Percentiles rank a stretch among this genome's conserved stretches.
Conservation (phyloP, 2,888 invertebrate species). For the Ellobium chinense region DNA sequence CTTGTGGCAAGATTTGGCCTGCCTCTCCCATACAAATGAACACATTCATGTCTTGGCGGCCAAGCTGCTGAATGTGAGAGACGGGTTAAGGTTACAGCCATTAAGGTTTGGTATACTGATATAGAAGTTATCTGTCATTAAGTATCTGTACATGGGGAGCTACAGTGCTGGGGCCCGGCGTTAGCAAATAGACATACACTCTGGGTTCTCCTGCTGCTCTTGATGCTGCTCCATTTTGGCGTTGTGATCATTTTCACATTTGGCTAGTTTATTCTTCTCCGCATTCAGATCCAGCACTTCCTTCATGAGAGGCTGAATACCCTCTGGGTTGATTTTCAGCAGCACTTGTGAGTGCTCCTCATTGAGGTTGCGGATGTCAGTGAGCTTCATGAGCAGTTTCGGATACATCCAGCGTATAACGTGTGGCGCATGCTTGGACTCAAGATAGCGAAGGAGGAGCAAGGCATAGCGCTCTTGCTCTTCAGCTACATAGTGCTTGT, state of each 20-base stretch:
- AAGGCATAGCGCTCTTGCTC: constrained; percentile 78
- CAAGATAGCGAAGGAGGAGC: constrained; percentile 75
- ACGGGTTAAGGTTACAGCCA: neutral
- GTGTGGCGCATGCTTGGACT: constrained; percentile 71
- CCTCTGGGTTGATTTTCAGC: constrained; percentile 94
- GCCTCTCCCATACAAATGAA: neutral
- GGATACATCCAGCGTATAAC: constrained; percentile 75
- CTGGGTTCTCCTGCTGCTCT: constrained; percentile 36
- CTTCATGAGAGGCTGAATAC: constrained; percentile 94
- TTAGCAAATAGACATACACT: constrained; percentile 46
- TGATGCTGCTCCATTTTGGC: constrained; percentile 18
- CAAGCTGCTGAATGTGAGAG: neutral
- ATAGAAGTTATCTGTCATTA: neutral
- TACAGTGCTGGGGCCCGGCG: neutral
- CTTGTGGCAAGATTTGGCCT: constrained; percentile 33
- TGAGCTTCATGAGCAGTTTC: constrained; percentile 90
- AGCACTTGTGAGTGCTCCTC: constrained; percentile 95
- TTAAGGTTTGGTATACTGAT: neutral
- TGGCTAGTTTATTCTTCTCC: constrained; percentile 54
- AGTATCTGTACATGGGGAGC: neutral
- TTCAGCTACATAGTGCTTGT: constrained; percentile 74
- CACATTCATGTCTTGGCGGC: neutral
- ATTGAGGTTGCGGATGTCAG: constrained; percentile 93
- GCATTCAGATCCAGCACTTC: constrained; percentile 93
- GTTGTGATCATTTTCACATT: constrained; percentile 32